Percentiles rank a stretch among this genome's conserved stretches.
phyloP scores from a whole-genome alignment of 2,888 invertebrate genomes.

The Yponomeuta cagnagella region DNA sequence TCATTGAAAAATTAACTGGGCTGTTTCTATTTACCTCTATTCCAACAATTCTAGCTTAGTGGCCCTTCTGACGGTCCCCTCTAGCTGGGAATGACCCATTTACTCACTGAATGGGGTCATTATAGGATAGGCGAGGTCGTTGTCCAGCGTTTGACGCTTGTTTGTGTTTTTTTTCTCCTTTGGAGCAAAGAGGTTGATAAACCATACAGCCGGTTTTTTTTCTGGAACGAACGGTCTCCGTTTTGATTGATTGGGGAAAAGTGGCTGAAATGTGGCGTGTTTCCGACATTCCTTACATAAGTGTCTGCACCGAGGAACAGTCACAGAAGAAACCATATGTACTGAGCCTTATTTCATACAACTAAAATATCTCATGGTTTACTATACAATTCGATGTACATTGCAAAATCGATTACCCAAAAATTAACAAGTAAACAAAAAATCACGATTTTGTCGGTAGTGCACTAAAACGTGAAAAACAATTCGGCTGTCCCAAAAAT shows the following conservation, averaged over 20 bases:
- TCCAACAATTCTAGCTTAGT: background rate
- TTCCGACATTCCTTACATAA: background rate
- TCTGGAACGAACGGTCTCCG: background rate
- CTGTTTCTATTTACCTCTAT: too few species aligned
- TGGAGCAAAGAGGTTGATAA: constrained; percentile 21
- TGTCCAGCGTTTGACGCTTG: constrained; percentile 20
- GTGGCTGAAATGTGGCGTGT: background rate
- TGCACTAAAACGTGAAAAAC: too few species aligned
- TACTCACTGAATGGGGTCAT: constrained; percentile 62
- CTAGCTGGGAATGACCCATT: constrained; percentile 65
- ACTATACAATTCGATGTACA: too few species aligned
- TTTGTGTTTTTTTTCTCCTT: constrained; percentile 28
- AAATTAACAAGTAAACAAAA: too few species aligned
- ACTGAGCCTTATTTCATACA: too few species aligned
- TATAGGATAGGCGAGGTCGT: constrained; percentile 28
- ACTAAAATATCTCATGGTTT: too few species aligned
- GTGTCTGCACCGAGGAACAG: too few species aligned
- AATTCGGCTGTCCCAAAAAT: too few species aligned
- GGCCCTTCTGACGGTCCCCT: background rate
- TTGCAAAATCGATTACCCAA: too few species aligned
- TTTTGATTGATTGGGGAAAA: background rate
- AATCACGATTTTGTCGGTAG: too few species aligned
- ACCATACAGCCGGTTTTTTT: background rate
- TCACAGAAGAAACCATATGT: too few species aligned
- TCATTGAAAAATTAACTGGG: too few species aligned